A percentile compares a stretch with the other conserved stretches of the same genome.
Evolutionary conservation across 2,113 vertebrate genomes (phyloP).

Genomic region (Apteryx owenii): DNA sequence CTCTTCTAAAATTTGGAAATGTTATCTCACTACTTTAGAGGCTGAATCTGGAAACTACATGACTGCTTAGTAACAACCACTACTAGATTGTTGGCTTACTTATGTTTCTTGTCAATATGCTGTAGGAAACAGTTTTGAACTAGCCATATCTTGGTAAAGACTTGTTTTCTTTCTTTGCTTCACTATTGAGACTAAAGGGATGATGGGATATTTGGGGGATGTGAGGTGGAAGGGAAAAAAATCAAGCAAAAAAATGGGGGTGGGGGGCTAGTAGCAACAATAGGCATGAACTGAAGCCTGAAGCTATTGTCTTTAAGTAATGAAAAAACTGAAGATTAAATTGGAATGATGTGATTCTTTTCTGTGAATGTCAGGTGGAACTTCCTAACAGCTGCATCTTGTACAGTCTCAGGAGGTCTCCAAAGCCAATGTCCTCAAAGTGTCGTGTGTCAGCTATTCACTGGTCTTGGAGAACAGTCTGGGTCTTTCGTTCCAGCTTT

Average conservation of each 20-base stretch:
- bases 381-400: background rate
- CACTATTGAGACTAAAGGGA: background rate
- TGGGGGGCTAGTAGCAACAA: background rate
- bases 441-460: background rate
- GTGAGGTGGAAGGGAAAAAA: background rate
- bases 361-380: background rate
- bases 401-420: background rate
- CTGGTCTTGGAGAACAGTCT: background rate
- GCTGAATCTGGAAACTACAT: background rate
- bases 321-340: background rate
- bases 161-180: background rate
- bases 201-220: background rate
- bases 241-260: background rate
- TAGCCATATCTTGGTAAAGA: background rate
- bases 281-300: background rate
- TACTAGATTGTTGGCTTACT: background rate
- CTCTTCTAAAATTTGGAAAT: background rate
- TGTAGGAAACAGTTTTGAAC: background rate
- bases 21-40: background rate
- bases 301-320: background rate
- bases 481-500: background rate
- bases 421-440: background rate
- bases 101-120: background rate
- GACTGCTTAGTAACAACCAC: background rate
- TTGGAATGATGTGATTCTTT: background rate